Percentiles rank a stretch among this genome's conserved stretches.
Conservation (phyloP, 2,888 invertebrate genomes). For the Trachelus troglodyta region DNA sequence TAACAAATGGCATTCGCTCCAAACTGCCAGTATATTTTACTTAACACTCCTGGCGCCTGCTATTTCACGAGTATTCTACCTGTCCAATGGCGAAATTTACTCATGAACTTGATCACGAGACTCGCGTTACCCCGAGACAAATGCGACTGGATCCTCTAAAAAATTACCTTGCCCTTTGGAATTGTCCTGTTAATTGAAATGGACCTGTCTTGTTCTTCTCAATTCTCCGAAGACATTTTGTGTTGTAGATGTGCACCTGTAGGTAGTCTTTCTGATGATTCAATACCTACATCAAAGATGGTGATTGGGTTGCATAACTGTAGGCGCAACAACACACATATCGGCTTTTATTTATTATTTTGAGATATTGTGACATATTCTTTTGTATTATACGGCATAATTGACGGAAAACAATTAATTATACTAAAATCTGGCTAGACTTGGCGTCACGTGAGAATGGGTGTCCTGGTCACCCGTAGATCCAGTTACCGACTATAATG, state of each 20-base stretch:
- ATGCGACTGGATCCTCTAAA: slow-evolving; percentile 38
- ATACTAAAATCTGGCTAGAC: neutral
- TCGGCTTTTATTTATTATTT: neutral
- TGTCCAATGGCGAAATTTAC: slow-evolving; percentile 45
- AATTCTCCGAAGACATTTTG: neutral
- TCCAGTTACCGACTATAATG: neutral
- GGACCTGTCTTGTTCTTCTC: slow-evolving; percentile 9
- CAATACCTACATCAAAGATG: neutral
- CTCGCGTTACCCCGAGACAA: slow-evolving; percentile 11
- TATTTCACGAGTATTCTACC: slow-evolving; percentile 49
- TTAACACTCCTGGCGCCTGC: slow-evolving; percentile 49
- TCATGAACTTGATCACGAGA: slow-evolving; percentile 42
- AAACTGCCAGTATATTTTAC: slow-evolving; percentile 57
- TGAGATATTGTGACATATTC: neutral
- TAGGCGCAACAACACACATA: neutral
- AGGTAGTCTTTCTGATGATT: neutral
- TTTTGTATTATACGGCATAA: neutral
- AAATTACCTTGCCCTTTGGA: slow-evolving; percentile 32
- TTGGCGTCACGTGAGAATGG: neutral
- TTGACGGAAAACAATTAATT: neutral
- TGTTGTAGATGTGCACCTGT: neutral
- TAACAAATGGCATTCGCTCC: slow-evolving; percentile 55
- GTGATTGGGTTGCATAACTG: neutral
- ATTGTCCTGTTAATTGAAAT: slow-evolving; percentile 32
- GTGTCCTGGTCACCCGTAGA: neutral